Conservation (phyloP, 2,113 vertebrate genomes). For the Sebastes fasciatus region DNA sequence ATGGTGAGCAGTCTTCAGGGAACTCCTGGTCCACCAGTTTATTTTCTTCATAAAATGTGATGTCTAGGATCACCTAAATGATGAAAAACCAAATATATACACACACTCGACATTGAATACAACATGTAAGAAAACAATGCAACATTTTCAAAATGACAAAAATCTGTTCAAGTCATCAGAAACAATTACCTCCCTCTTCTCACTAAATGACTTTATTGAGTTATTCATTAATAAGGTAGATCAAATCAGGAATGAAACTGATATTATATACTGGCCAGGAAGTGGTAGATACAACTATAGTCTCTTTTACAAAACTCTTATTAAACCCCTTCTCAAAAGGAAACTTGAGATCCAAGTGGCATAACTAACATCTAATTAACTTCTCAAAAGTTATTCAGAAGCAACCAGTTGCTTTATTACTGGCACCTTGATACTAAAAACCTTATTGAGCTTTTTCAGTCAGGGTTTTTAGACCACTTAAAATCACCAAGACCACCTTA, state of each 20-base stretch:
- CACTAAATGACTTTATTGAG: not conserved
- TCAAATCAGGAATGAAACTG: not conserved
- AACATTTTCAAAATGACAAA: not conserved
- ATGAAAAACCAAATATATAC: slow-evolving; percentile 35
- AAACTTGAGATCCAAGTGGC: not conserved
- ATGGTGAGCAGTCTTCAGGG: slow-evolving; percentile 90
- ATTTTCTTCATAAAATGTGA: slow-evolving; percentile 97
- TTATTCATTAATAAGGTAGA: not conserved
- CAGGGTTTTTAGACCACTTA: not conserved
- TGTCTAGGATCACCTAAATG: slow-evolving; percentile 91
- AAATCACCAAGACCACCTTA: not conserved
- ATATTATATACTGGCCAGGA: not conserved
- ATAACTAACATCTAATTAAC: not conserved
- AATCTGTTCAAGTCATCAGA: not conserved
- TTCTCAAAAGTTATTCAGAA: not conserved
- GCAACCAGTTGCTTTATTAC: not conserved
- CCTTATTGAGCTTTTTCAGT: not conserved
- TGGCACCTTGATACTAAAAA: not conserved
- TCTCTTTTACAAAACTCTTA: not conserved
- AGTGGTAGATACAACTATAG: not conserved
- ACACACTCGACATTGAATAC: not conserved
- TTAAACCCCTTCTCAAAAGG: not conserved
- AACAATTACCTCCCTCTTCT: not conserved
- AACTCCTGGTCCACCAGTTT: slow-evolving; percentile 96
- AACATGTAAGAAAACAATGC: not conserved